Conservation (phyloP, 2,888 invertebrate species). For the Eupithecia pulchellata region DNA sequence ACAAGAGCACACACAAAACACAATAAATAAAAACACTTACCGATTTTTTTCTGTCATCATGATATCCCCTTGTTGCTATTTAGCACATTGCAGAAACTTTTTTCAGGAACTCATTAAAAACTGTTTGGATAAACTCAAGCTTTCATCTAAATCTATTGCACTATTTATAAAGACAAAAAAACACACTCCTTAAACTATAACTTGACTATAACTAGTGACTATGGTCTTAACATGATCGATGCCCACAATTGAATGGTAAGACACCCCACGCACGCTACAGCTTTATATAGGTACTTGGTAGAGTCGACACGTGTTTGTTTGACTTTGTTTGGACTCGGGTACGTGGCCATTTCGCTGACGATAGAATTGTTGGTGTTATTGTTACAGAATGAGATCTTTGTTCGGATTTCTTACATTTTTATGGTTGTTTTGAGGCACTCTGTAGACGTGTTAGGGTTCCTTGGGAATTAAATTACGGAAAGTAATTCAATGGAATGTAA, state of each 20-base stretch:
- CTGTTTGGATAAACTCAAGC: not conserved
- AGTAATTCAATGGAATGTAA: too few relatives aligned
- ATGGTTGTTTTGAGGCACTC: not conserved
- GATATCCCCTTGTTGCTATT: not conserved
- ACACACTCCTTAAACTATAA: not conserved
- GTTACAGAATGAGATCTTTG: not conserved
- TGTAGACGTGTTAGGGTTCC: not conserved
- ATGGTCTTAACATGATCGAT: not conserved
- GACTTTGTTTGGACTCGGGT: not conserved
- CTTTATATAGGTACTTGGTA: not conserved
- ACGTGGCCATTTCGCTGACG: not conserved
- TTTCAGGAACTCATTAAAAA: not conserved
- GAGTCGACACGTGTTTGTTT: not conserved
- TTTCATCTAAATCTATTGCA: not conserved
- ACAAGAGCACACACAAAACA: not conserved
- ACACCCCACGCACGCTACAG: not conserved
- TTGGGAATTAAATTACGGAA: not conserved
- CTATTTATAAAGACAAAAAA: not conserved
- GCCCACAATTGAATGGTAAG: not conserved
- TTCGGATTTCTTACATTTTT: slow-evolving; percentile 3
- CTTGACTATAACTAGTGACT: not conserved
- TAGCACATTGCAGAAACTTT: not conserved
- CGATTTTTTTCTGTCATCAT: not conserved
- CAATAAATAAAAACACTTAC: not conserved
- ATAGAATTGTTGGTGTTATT: not conserved